Percentiles rank a stretch among this genome's conserved stretches.
Conservation (phyloP, 2,888 invertebrate genomes). For the Heteropelma amictum region DNA sequence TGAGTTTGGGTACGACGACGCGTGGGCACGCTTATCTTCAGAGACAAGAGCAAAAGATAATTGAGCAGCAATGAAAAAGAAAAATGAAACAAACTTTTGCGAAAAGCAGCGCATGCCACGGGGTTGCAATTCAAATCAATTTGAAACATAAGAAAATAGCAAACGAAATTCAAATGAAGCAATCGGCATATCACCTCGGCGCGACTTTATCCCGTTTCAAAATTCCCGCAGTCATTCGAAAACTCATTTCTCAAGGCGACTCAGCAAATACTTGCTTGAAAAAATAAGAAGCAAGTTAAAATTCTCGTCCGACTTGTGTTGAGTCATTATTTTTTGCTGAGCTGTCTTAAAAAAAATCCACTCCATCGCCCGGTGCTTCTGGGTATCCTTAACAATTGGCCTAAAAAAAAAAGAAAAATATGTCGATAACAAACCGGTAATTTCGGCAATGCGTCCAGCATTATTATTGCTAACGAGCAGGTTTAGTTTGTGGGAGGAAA, state of each 20-base stretch:
- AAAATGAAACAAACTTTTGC: no score
- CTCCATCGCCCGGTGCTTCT: slow-evolving; percentile 55
- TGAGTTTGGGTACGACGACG: slow-evolving; percentile 74
- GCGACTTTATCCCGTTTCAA: background rate
- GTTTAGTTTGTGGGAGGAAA: slow-evolving; percentile 9
- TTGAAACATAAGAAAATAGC: background rate
- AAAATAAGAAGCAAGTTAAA: background rate
- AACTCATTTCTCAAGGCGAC: slow-evolving; percentile 6
- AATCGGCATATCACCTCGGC: slow-evolving; percentile 1
- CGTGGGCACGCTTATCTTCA: slow-evolving; percentile 60
- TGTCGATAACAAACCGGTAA: background rate
- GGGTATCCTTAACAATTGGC: slow-evolving; percentile 14
- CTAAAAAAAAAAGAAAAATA: background rate
- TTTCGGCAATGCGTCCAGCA: background rate
- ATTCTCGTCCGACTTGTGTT: background rate
- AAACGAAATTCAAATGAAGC: background rate
- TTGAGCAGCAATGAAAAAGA: slow-evolving; percentile 13
- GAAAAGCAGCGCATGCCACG: slow-evolving; percentile 26
- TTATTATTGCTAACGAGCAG: background rate
- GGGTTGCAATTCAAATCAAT: slow-evolving; percentile 32
- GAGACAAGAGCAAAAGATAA: slow-evolving; percentile 22
- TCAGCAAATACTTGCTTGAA: background rate
- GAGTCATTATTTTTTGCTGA: background rate
- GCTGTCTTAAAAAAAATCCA: slow-evolving; percentile 1
- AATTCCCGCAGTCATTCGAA: background rate